Evolutionary conservation across 2,797 vertebrate species (phyloP).

Genomic region (Apogon hyalosoma): DNA sequence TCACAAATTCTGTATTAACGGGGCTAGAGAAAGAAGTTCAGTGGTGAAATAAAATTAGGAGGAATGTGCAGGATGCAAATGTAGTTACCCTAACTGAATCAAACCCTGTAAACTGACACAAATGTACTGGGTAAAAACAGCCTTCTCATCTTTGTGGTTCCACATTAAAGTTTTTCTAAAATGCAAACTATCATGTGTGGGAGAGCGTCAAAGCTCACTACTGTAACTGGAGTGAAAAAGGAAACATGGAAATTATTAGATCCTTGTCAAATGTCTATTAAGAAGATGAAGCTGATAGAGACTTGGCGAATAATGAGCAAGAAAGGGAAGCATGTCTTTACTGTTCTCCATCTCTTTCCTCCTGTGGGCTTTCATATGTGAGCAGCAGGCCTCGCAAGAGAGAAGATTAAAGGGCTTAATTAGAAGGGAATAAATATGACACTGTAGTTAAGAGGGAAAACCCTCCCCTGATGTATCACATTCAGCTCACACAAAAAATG

Average conservation of each 20-base stretch:
- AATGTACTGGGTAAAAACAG: neutral
- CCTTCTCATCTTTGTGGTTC: neutral
- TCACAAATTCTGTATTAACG: neutral
- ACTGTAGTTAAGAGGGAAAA: constrained; percentile 75
- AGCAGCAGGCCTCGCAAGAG: constrained; percentile 66
- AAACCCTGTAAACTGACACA: neutral
- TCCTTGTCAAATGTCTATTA: constrained; percentile 34
- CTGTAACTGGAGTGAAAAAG: constrained; percentile 11
- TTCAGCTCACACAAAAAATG: constrained; percentile 35
- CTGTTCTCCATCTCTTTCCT: constrained; percentile 49
- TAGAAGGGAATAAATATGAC: constrained; percentile 78
- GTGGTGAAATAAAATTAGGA: neutral
- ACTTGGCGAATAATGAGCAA: constrained; percentile 13
- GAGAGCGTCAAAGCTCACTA: constrained; percentile 7
- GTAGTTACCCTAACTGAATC: neutral
- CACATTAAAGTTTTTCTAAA: neutral
- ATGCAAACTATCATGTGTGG: constrained; percentile 1
- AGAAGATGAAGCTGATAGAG: constrained; percentile 22
- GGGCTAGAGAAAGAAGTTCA: neutral
- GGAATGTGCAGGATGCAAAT: constrained; percentile 3
- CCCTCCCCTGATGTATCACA: constrained; percentile 41
- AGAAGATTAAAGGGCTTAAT: constrained; percentile 76
- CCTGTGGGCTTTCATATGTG: constrained; percentile 68
- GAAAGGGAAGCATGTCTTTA: constrained; percentile 29
- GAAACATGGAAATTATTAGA: constrained; percentile 21